These are phyloP conservation scores for Nothobranchius kuhntae DNA, from an alignment of 2,113 vertebrate species.

Conservation along the genomic window DNA sequence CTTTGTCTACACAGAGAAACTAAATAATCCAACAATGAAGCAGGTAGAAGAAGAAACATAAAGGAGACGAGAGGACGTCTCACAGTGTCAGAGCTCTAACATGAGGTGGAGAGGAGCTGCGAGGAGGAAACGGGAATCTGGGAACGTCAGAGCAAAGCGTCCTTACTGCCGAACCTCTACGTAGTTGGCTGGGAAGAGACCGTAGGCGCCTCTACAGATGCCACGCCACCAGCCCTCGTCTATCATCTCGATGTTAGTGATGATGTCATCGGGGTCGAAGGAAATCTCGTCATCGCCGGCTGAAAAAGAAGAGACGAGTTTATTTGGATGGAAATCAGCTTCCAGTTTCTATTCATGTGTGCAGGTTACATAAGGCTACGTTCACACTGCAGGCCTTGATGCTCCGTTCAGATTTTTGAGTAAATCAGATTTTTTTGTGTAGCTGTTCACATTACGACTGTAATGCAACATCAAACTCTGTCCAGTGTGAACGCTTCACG, in stretches of 20 bases:
- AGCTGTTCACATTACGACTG: no score
- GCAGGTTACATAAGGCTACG: no score
- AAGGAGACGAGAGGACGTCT: slow-evolving; percentile 54
- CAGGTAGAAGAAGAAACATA: not conserved
- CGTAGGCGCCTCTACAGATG: slow-evolving; percentile 88
- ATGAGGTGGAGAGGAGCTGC: slow-evolving; percentile 20
- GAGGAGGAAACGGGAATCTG: slow-evolving; percentile 1
- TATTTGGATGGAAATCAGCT: no score
- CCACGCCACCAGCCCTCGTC: slow-evolving; percentile 98
- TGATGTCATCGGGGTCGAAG: slow-evolving; percentile 96
- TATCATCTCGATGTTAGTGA: slow-evolving; percentile 99
- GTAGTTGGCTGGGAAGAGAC: slow-evolving; percentile 97
- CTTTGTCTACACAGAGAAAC: not conserved
- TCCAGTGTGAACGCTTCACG: no score
- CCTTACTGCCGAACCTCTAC: slow-evolving; percentile 90
- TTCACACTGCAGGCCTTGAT: no score
- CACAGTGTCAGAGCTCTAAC: slow-evolving; percentile 42
- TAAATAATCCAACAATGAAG: not conserved
- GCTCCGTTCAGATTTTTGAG: no score
- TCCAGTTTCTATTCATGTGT: no score
- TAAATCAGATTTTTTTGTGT: no score
- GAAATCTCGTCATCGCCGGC: slow-evolving; percentile 97
- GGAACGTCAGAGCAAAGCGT: not conserved
- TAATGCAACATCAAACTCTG: no score
- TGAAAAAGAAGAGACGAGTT: slow-evolving; percentile 49